These are phyloP conservation scores for Himalopsyche anomala DNA, from an alignment of 2,888 invertebrate genomes.

Conservation along the genomic window DNA sequence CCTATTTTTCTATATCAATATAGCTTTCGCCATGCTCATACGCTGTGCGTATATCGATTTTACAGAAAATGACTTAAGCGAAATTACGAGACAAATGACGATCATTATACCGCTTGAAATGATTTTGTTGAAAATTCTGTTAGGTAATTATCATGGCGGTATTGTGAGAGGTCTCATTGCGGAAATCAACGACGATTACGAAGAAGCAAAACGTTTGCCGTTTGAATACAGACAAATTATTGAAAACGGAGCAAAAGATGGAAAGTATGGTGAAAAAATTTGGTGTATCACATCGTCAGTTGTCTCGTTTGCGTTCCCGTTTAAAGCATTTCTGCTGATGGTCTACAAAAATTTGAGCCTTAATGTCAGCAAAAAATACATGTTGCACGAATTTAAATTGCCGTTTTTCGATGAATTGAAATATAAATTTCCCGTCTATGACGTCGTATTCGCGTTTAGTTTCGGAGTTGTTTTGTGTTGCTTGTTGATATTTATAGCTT, in stretches of 20 bases:
- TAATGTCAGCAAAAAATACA: not conserved
- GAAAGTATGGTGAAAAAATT: not conserved
- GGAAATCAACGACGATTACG: not conserved
- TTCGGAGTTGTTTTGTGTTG: not conserved
- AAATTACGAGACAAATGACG: conserved; percentile 10
- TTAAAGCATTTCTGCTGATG: not conserved
- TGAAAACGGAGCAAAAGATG: not conserved
- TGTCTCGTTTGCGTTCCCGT: not conserved
- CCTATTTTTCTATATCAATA: not conserved
- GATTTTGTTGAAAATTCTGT: not conserved
- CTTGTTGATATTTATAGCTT: not conserved
- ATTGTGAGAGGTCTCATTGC: not conserved
- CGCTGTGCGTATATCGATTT: not conserved
- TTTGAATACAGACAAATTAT: not conserved
- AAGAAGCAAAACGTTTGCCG: not conserved
- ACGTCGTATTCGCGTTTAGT: not conserved
- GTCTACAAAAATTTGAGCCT: not conserved
- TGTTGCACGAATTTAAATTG: conserved; percentile 9
- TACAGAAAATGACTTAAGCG: not conserved
- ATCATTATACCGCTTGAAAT: not conserved
- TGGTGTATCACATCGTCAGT: not conserved
- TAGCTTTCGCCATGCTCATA: not conserved
- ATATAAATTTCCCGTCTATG: not conserved
- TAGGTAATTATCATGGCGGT: not conserved
- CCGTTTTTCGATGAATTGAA: not conserved